Conservation (phyloP, 2,888 invertebrate species). For the Megalurothrips usitatus region DNA sequence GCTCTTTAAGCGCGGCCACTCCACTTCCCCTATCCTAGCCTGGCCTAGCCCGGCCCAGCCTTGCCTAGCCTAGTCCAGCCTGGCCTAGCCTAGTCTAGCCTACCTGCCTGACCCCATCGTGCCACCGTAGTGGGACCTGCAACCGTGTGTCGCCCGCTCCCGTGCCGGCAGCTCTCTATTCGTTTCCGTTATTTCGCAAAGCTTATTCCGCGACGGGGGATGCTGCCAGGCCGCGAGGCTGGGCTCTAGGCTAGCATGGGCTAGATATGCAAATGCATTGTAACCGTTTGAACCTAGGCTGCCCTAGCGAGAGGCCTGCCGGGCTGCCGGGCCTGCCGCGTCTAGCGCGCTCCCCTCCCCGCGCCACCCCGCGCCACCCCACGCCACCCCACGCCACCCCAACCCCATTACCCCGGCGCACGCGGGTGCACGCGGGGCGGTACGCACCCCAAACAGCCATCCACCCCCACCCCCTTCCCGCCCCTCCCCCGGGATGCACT, state of each 20-base stretch:
- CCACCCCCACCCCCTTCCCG: background rate
- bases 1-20: background rate
- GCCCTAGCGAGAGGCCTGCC: background rate
- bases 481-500: background rate
- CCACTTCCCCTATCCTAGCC: background rate
- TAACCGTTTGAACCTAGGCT: background rate
- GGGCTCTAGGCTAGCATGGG: background rate
- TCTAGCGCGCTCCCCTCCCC: background rate
- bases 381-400: background rate
- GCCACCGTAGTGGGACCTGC: background rate
- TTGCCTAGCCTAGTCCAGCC: background rate
- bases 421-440: no score
- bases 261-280: background rate
- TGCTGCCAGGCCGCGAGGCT: background rate
- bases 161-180: no score
- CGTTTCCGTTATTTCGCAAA: constrained; percentile 6
- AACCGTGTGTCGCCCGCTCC: background rate
- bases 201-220: background rate
- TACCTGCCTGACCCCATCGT: background rate
- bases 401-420: no score
- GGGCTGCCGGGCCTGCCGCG: background rate
- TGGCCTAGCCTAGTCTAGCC: background rate
- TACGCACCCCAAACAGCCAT: no score
- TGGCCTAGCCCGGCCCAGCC: background rate
- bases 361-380: background rate